Evolutionary conservation across 2,113 vertebrate genomes (phyloP), one percentile per base, ranked within the genome.

Genomic region (Perca schrenkii): DNA sequence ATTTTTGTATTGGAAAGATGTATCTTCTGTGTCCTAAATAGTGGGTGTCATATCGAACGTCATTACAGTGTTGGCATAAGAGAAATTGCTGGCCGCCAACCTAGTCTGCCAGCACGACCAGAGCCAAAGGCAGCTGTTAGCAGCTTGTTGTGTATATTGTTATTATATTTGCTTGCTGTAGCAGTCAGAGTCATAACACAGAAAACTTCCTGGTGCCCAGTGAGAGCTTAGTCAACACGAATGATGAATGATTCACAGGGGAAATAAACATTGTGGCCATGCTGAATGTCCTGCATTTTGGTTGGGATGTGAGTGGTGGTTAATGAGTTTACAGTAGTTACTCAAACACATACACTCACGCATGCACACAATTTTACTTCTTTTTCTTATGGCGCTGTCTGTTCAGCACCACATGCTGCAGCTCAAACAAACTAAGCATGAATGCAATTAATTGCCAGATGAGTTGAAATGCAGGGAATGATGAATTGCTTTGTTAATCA

Each of bases 211-310:
- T 68, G 72, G 12, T 76, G 69, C 57, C 77, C 56, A 43, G 67
- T 60, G 87, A 88, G 71, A 75, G 80, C 74, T 82, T 85, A 82
- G 70, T 92, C 83, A 82, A 87, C 80, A 84, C 79, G 25, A 28
- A 77, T 75, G 74, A 88, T 83, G 50, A 87, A 85, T 68, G 77
- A 86, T 76, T 82, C 71, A 61, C 19, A 8, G 58, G 46, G 71
- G 70, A 58, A 82, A 83, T 71, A 80, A 85, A 83, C 61, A 87
- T 65, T n/a, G 53, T 19, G 10, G 49, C 54, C 57, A 1, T 46
- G 68, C 57, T 50, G 57, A 77, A 62, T 67, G 28, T 54, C 11
- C 19, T 87, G 40, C 36, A 54, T 83, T 77, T 71, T 66, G 49
- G 49, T 66, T 65, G 47, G 16, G 67, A 68, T 75, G 46, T 31